Conservation (phyloP, 1,140 invertebrate genomes). For the Bombus confusus region DNA sequence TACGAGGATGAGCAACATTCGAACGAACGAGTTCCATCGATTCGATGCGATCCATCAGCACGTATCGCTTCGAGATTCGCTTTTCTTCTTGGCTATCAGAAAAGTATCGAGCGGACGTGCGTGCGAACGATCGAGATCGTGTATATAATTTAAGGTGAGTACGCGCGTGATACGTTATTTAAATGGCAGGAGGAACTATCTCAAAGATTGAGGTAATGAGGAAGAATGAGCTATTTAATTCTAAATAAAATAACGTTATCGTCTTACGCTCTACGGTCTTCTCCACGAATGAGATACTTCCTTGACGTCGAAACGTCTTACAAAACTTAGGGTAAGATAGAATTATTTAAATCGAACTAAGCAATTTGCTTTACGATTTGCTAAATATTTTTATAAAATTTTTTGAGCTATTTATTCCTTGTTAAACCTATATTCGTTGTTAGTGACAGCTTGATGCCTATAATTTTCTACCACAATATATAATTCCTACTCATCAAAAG, state of each 20-base stretch:
- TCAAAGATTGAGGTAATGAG: conserved; percentile 77
- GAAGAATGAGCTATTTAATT: conserved; percentile 58
- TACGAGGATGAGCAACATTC: conserved; percentile 61
- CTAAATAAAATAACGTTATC: conserved; percentile 58
- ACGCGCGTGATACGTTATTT: conserved; percentile 47
- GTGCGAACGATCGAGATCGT: conserved; percentile 18
- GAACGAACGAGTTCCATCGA: conserved; percentile 37
- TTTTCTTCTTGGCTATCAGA: no score
- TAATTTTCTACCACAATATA: no score
- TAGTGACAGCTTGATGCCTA: no score
- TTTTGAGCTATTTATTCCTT: no score
- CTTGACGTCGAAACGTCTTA: conserved; percentile 64
- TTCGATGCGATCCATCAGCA: neutral
- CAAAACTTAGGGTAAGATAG: conserved; percentile 7
- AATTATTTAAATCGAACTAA: no score
- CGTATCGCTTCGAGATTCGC: neutral
- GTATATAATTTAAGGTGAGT: conserved; percentile 40
- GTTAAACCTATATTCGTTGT: no score
- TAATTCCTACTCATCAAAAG: no score
- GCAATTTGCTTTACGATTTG: no score
- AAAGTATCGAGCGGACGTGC: neutral
- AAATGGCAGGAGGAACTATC: conserved; percentile 74
- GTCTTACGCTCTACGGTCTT: conserved; percentile 58
- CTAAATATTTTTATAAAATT: no score
- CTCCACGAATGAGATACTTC: conserved; percentile 75